A percentile compares a stretch with the other conserved stretches of the same genome.
Conservation (phyloP, 2,113 vertebrate species). For the Theristicus caerulescens region DNA sequence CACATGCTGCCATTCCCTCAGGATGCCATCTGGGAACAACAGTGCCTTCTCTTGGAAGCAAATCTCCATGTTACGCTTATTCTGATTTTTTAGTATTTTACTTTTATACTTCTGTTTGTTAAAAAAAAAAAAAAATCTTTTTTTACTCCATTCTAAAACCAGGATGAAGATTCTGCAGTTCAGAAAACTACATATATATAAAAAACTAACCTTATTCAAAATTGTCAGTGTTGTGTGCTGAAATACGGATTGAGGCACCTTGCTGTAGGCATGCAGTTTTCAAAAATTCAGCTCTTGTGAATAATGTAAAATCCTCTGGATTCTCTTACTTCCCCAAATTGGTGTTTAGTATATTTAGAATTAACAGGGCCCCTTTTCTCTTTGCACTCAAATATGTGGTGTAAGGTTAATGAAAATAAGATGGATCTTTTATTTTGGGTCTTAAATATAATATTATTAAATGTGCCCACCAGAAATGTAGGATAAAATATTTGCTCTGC, state of each 20-base stretch:
- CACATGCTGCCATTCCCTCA: background rate
- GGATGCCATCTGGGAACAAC: background rate
- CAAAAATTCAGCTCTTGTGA: background rate
- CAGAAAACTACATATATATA: background rate
- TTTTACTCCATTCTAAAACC: background rate
- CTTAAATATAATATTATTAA: conserved; percentile 58
- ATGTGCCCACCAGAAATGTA: conserved; percentile 67
- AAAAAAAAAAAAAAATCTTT: background rate
- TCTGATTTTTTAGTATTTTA: background rate
- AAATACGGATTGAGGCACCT: background rate
- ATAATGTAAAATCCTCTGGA: background rate
- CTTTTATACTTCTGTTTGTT: background rate
- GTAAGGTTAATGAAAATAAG: conserved; percentile 54
- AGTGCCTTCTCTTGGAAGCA: background rate
- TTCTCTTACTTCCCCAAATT: conserved; percentile 28
- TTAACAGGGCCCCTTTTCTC: background rate
- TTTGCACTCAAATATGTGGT: background rate
- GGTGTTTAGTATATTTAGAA: background rate
- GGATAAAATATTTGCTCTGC: conserved; percentile 72
- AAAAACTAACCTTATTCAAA: background rate
- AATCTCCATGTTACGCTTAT: background rate
- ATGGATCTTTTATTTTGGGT: conserved; percentile 47
- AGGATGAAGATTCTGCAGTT: background rate
- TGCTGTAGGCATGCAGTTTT: background rate
- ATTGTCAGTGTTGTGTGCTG: background rate